Conservation (phyloP, 92 coral and sea anemone genomes). For the Scolanthus callimorphus region DNA sequence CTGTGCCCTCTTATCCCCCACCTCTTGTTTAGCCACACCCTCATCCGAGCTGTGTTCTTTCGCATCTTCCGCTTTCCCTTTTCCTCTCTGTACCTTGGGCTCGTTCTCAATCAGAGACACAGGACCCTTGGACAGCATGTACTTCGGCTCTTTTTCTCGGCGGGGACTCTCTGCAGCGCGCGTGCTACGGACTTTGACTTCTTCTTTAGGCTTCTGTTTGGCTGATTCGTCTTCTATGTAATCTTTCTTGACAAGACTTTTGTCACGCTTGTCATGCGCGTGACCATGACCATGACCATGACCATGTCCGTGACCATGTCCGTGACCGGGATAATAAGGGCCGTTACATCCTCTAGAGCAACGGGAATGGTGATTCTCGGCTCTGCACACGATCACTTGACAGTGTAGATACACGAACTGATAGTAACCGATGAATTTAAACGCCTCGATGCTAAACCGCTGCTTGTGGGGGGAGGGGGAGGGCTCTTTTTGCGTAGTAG, state of each 20-base stretch:
- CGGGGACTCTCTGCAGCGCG: slow-evolving; percentile 19
- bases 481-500: slow-evolving; percentile 51
- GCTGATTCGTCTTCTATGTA: slow-evolving; percentile 1
- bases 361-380: slow-evolving; percentile 67
- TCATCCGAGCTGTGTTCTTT: too few relatives aligned
- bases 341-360: slow-evolving; percentile 76
- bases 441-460: slow-evolving; percentile 77
- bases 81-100: slow-evolving; percentile 6
- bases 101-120: slow-evolving; percentile 42
- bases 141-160: slow-evolving; percentile 37
- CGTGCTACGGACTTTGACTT: slow-evolving; percentile 13
- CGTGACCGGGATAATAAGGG: slow-evolving; percentile 60
- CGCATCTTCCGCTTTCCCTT: slow-evolving; percentile 12
- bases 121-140: slow-evolving; percentile 68
- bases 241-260: not conserved
- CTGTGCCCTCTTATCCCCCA: too few relatives aligned
- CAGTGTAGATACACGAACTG: slow-evolving; percentile 85
- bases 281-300: not conserved
- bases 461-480: slow-evolving; percentile 62
- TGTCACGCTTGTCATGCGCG: not conserved
- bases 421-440: slow-evolving; percentile 76
- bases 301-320: slow-evolving; percentile 14
- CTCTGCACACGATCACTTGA: slow-evolving; percentile 79
- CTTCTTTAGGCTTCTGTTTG: slow-evolving; percentile 24
- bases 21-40: too few relatives aligned